A percentile compares a stretch with the other conserved stretches of the same genome.
These are phyloP conservation scores for Pammene fasciana DNA, from an alignment of 2,888 invertebrate species.

Conservation along the genomic window DNA sequence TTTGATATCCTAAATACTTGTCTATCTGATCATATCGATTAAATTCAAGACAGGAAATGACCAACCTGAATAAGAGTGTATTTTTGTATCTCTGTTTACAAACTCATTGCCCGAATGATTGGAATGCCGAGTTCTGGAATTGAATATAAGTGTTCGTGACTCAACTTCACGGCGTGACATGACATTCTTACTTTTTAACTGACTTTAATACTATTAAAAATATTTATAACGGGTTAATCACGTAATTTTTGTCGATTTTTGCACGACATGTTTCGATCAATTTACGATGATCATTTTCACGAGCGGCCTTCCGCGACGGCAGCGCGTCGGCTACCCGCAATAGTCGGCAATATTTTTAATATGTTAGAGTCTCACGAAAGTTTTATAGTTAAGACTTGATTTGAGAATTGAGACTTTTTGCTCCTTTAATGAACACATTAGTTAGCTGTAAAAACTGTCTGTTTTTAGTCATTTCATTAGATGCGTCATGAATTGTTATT, in stretches of 20 bases:
- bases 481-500: too few species aligned
- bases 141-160: slow-evolving; percentile 37
- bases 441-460: background rate
- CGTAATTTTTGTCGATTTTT: too few species aligned
- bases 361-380: too few species aligned
- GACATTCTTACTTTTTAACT: slow-evolving; percentile 21
- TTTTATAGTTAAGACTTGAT: too few species aligned
- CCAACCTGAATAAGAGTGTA: slow-evolving; percentile 30
- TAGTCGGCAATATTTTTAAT: too few species aligned
- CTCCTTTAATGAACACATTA: background rate
- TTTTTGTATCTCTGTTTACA: slow-evolving; percentile 38
- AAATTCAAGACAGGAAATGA: slow-evolving; percentile 27
- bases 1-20: slow-evolving; percentile 5
- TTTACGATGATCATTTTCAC: too few species aligned
- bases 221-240: background rate
- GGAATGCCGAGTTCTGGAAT: slow-evolving; percentile 36
- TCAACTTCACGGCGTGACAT: slow-evolving; percentile 23
- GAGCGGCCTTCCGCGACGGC: too few species aligned
- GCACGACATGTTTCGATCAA: too few species aligned
- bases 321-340: too few species aligned
- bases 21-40: slow-evolving; percentile 14
- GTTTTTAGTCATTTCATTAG: background rate
- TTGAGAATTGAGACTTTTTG: background rate
- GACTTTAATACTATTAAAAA: background rate
- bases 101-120: slow-evolving; percentile 22